These are phyloP conservation scores for Mionectes olivaceus DNA, from an alignment of 2,797 vertebrate species.

Conservation along the genomic window DNA sequence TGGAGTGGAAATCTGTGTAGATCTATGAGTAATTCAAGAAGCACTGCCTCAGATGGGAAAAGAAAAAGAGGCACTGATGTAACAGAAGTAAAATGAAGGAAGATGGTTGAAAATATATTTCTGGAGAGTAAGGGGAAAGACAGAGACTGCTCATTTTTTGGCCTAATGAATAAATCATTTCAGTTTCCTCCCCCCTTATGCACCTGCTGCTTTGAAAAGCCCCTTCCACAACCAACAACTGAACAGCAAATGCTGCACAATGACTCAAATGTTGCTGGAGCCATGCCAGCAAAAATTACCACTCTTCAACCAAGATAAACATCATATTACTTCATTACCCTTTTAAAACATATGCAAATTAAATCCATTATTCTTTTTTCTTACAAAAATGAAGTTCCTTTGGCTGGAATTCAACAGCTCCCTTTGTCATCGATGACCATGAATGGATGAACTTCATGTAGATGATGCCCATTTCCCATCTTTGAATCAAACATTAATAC, in stretches of 20 bases:
- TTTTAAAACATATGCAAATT: conserved; percentile 99
- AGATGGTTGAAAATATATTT: conserved; percentile 71
- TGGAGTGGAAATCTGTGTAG: neutral
- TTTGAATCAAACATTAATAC: conserved; percentile 96
- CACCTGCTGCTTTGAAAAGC: conserved; percentile 89
- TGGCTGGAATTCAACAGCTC: conserved; percentile 86
- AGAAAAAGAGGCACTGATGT: conserved; percentile 40
- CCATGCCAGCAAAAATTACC: conserved; percentile 90
- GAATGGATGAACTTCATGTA: conserved; percentile 83
- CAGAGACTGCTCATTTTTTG: conserved; percentile 84
- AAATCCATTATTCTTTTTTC: conserved; percentile 90
- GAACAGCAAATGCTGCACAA: conserved; percentile 86
- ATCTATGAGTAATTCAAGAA: conserved; percentile 62
- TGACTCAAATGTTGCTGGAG: conserved; percentile 86
- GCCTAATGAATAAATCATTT: conserved; percentile 93
- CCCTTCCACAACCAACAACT: conserved; percentile 80
- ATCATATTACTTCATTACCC: conserved; percentile 99
- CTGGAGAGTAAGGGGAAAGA: conserved; percentile 72
- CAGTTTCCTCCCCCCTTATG: conserved; percentile 72
- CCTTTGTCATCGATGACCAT: conserved; percentile 89
- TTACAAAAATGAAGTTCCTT: conserved; percentile 89
- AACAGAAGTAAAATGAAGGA: conserved; percentile 36
- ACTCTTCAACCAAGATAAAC: conserved; percentile 98
- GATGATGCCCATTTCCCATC: conserved; percentile 86
- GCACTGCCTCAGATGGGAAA: conserved; percentile 54